Evolutionary conservation across 2,113 vertebrate species (phyloP).

Genomic region (Mastomys coucha): DNA sequence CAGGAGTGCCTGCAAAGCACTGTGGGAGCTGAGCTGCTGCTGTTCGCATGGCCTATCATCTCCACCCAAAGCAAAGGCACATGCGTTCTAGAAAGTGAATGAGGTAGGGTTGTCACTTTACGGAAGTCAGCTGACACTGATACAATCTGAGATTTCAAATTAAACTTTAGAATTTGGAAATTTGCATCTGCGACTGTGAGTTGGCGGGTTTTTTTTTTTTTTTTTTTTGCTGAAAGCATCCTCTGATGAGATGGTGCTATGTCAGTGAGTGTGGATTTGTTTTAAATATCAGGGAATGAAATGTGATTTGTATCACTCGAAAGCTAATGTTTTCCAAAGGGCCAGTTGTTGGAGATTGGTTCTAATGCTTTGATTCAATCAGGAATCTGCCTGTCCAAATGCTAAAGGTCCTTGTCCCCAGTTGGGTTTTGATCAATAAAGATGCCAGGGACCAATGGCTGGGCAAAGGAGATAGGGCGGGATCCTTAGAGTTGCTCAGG

Average conservation of each 20-base stretch:
- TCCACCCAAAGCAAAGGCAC: not conserved
- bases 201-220: too few relatives aligned
- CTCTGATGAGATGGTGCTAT: not conserved
- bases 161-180: slow-evolving; percentile 4
- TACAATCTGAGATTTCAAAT: not conserved
- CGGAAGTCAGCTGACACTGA: not conserved
- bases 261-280: not conserved
- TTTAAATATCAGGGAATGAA: not conserved
- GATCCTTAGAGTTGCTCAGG: too few relatives aligned
- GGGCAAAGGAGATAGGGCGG: too few relatives aligned
- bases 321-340: not conserved
- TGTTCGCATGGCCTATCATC: not conserved
- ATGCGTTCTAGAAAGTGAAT: not conserved
- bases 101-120: not conserved
- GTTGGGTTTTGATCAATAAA: too few relatives aligned
- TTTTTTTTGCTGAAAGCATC: not conserved
- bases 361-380: too few relatives aligned
- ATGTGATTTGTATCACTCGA: not conserved
- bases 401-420: too few relatives aligned
- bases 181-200: not conserved
- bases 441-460: too few relatives aligned
- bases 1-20: not conserved
- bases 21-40: not conserved
- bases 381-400: too few relatives aligned
- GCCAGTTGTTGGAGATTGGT: too few relatives aligned